phyloP scores from a whole-genome alignment of 2,888 invertebrate species.

The Ectemnius continuus region DNA sequence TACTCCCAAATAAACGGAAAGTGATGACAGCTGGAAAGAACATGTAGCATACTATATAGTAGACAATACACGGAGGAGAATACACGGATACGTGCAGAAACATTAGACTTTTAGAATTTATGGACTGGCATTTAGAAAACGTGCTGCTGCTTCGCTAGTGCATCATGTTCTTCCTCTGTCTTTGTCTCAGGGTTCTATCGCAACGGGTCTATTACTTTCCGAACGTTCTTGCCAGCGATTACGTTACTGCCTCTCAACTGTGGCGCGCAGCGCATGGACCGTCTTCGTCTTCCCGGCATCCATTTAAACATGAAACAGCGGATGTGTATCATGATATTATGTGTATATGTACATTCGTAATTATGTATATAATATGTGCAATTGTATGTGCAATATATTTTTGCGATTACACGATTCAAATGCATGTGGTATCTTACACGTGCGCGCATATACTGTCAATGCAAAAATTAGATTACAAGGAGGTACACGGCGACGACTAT shows the following conservation, averaged over 20 bases:
- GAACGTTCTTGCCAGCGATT: too few relatives aligned
- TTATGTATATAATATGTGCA: constrained; percentile 64
- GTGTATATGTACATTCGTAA: constrained; percentile 44
- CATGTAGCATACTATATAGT: constrained; percentile 26
- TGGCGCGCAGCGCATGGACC: neutral
- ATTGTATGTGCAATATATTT: constrained; percentile 68
- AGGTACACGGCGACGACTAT: constrained; percentile 28
- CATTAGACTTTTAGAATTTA: constrained; percentile 25
- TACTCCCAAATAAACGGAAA: constrained; percentile 16
- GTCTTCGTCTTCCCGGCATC: constrained; percentile 10
- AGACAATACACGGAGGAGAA: constrained; percentile 32
- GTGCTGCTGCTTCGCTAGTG: constrained; percentile 39
- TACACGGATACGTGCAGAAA: constrained; percentile 30
- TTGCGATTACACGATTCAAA: constrained; percentile 60
- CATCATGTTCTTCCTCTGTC: constrained; percentile 32
- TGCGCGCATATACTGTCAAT: constrained; percentile 53
- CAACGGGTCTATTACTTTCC: neutral
- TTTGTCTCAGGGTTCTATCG: neutral
- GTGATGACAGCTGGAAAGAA: constrained; percentile 22
- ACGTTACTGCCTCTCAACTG: neutral
- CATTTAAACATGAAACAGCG: constrained; percentile 48
- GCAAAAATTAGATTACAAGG: constrained; percentile 44
- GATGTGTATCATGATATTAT: constrained; percentile 48
- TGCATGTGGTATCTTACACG: constrained; percentile 67
- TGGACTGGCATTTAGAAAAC: constrained; percentile 39